These are phyloP conservation scores for Watsonalla binaria DNA, from an alignment of 2,888 invertebrate genomes.

Conservation along the genomic window DNA sequence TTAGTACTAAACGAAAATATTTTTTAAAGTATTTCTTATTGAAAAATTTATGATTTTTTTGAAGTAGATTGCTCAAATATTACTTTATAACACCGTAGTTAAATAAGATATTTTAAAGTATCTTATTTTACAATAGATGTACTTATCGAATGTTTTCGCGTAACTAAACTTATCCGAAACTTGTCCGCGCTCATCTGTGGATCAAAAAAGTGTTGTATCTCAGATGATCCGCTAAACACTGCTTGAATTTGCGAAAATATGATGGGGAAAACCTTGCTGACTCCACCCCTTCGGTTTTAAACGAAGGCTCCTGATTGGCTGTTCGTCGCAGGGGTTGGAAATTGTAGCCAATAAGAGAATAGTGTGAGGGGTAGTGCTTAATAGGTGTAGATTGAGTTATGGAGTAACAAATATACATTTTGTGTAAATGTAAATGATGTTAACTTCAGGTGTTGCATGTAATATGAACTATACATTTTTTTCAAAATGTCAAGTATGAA, in stretches of 20 bases:
- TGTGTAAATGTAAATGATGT: slow-evolving; percentile 65
- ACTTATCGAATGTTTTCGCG: background rate
- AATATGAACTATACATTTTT: too few species aligned
- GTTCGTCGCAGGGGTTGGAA: slow-evolving; percentile 58
- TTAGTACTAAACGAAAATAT: background rate
- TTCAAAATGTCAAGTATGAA: too few species aligned
- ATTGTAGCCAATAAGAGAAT: slow-evolving; percentile 51
- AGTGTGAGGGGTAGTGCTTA: slow-evolving; percentile 53
- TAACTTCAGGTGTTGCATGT: slow-evolving; percentile 20
- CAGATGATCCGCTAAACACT: slow-evolving; percentile 50
- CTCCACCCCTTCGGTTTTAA: slow-evolving; percentile 64
- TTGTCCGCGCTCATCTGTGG: slow-evolving; percentile 29
- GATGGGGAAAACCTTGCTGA: slow-evolving; percentile 60
- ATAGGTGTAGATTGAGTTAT: slow-evolving; percentile 76
- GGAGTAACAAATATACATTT: slow-evolving; percentile 62
- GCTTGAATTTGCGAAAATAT: slow-evolving; percentile 59
- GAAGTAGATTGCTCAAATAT: too few species aligned
- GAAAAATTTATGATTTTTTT: background rate
- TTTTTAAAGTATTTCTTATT: background rate
- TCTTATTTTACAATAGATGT: too few species aligned
- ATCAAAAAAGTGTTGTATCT: slow-evolving; percentile 30
- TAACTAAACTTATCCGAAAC: slow-evolving; percentile 31
- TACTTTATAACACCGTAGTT: too few species aligned
- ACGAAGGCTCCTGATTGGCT: slow-evolving; percentile 52
- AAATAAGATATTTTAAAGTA: too few species aligned